A percentile compares a stretch with the other conserved stretches of the same genome.
Conservation (phyloP, 2,113 vertebrate genomes). For the Macrotis lagotis region DNA sequence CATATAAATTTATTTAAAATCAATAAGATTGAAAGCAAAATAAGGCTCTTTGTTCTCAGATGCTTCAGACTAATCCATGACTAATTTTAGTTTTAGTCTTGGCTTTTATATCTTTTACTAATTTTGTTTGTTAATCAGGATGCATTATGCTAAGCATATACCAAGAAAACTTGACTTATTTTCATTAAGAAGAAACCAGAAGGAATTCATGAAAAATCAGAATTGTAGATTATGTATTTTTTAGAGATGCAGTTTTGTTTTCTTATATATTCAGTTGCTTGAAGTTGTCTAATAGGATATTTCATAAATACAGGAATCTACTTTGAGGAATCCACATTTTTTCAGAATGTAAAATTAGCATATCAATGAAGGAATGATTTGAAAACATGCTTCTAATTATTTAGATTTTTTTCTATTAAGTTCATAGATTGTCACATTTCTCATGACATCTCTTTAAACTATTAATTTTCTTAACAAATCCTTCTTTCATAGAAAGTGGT, state of each 20-base stretch:
- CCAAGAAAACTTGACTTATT: conserved; percentile 24
- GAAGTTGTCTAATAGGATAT: background rate
- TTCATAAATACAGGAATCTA: background rate
- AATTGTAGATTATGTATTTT: background rate
- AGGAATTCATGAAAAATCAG: background rate
- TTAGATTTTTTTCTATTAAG: background rate
- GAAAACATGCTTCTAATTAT: background rate
- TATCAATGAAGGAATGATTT: background rate
- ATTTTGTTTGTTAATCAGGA: conserved; percentile 4
- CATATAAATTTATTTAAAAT: conserved; percentile 4
- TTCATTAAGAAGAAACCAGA: background rate
- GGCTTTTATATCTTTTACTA: conserved; percentile 1
- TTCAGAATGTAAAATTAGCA: background rate
- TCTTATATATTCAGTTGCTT: background rate
- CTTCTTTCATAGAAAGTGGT: background rate
- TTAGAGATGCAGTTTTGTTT: background rate
- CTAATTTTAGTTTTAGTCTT: conserved; percentile 28
- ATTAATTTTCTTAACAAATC: background rate
- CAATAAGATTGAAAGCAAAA: background rate
- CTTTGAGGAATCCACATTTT: background rate
- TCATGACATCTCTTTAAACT: background rate
- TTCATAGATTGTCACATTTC: background rate
- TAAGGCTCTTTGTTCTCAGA: conserved; percentile 7
- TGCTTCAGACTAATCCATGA: background rate
- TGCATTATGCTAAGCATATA: conserved; percentile 6